Conservation (phyloP, 2,797 vertebrate genomes). For the Ibycter americanus region DNA sequence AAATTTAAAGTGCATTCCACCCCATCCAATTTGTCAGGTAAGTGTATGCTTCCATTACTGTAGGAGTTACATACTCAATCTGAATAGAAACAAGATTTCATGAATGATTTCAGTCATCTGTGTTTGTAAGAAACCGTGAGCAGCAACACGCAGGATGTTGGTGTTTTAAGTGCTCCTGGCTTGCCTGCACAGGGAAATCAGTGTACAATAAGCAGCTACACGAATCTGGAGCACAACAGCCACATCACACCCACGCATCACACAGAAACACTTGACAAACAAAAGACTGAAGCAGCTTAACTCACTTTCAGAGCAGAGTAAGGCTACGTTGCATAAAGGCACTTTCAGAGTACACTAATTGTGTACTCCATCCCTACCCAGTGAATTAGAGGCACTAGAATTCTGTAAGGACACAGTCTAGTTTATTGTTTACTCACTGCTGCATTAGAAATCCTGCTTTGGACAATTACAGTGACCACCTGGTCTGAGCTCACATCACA, state of each 20-base stretch:
- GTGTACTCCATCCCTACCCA: neutral
- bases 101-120: neutral
- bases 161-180: neutral
- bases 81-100: neutral
- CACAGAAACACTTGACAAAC: neutral
- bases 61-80: neutral
- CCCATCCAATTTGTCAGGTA: neutral
- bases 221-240: neutral
- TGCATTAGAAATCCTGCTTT: neutral
- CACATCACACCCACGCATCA: neutral
- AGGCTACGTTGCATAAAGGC: neutral
- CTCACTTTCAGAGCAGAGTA: neutral
- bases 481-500: neutral
- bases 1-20: neutral
- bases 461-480: neutral
- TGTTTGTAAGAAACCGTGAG: neutral
- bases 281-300: neutral
- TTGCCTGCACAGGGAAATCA: neutral
- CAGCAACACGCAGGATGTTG: neutral
- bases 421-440: fast-evolving
- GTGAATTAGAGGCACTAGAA: neutral
- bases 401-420: neutral
- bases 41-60: neutral
- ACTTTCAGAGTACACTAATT: neutral
- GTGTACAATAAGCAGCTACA: neutral